These are phyloP conservation scores for Alsophila aescularia DNA, from an alignment of 2,888 invertebrate genomes.

Conservation along the genomic window DNA sequence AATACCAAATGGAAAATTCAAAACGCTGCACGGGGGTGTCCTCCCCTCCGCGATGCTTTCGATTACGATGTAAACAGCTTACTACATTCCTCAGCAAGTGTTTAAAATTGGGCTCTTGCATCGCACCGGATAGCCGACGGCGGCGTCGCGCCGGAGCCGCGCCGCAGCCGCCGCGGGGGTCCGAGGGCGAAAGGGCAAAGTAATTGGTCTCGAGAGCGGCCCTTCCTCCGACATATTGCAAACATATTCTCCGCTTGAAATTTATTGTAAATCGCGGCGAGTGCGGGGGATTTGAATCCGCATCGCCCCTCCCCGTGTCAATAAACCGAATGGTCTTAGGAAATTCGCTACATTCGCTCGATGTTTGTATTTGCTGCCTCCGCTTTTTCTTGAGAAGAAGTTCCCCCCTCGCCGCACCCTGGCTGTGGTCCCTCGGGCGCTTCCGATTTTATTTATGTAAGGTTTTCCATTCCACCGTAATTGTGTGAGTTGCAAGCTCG, in stretches of 20 bases:
- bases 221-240: slow-evolving; percentile 71
- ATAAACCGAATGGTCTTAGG: slow-evolving; percentile 80
- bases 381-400: slow-evolving; percentile 72
- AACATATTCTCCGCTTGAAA: slow-evolving; percentile 81
- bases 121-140: slow-evolving; percentile 33
- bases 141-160: slow-evolving; percentile 18
- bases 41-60: slow-evolving; percentile 49
- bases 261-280: slow-evolving; percentile 79
- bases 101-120: slow-evolving; percentile 66
- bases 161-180: slow-evolving; percentile 40
- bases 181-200: slow-evolving; percentile 59
- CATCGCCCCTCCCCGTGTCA: slow-evolving; percentile 63
- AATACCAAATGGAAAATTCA: slow-evolving; percentile 56
- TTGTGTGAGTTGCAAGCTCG: slow-evolving; percentile 80
- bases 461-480: slow-evolving; percentile 81
- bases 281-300: slow-evolving; percentile 72
- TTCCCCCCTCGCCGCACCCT: slow-evolving; percentile 36
- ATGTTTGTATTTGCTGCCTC: slow-evolving; percentile 78
- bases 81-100: slow-evolving; percentile 66
- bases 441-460: slow-evolving; percentile 82
- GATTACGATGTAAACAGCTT: slow-evolving; percentile 77
- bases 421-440: slow-evolving; percentile 51
- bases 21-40: slow-evolving; percentile 30
- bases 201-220: slow-evolving; percentile 34
- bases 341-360: slow-evolving; percentile 79